These are phyloP conservation scores for Microctonus hyperodae DNA, from an alignment of 2,888 invertebrate genomes.

Conservation along the genomic window DNA sequence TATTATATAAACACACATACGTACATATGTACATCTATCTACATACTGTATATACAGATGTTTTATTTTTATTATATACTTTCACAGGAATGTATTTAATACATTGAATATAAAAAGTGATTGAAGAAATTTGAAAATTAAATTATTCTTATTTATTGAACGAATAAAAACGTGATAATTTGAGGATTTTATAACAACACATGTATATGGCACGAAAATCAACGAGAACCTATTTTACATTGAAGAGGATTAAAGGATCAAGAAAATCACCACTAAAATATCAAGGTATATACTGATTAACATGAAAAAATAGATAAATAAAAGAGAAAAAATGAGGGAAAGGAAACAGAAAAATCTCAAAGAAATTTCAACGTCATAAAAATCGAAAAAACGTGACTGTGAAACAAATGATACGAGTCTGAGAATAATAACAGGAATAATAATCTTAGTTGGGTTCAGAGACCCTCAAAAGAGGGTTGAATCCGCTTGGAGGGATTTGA, in stretches of 20 bases:
- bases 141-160: neutral
- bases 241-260: slow-evolving; percentile 1
- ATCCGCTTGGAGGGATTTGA: neutral
- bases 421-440: neutral
- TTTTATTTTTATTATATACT: neutral
- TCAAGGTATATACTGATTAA: neutral
- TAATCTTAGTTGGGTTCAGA: neutral
- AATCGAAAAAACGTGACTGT: neutral
- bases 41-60: neutral
- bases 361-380: neutral
- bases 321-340: neutral
- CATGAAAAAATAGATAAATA: neutral
- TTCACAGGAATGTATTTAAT: neutral
- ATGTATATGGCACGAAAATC: neutral
- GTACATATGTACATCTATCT: no score
- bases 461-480: neutral
- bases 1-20: no score
- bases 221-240: neutral
- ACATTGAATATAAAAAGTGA: neutral
- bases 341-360: neutral
- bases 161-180: neutral
- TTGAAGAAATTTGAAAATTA: neutral
- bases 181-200: neutral
- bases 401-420: neutral
- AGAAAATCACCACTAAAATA: neutral